These are phyloP conservation scores for Scopus umbretta DNA, from an alignment of 2,113 vertebrate genomes.

Conservation along the genomic window DNA sequence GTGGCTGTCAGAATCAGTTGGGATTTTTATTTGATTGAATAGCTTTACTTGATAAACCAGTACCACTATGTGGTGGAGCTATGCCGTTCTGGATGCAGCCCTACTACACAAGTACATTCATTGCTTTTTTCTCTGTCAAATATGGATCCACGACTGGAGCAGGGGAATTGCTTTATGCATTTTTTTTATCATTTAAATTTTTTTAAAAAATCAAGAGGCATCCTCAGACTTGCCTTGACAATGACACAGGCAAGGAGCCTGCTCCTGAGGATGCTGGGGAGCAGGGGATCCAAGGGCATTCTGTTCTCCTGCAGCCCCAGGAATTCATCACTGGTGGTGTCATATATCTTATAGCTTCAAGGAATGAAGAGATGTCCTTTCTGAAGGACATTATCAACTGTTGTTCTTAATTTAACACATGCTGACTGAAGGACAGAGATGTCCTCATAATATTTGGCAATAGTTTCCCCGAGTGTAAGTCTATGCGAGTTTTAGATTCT, in stretches of 20 bases:
- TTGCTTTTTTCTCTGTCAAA: neutral
- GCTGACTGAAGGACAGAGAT: neutral
- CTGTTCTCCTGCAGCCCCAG: conserved; percentile 5
- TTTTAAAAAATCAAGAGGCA: neutral
- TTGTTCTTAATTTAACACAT: conserved; percentile 38
- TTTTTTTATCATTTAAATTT: neutral
- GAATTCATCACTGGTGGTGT: conserved; percentile 57
- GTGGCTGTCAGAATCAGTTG: neutral
- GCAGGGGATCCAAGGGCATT: conserved; percentile 32
- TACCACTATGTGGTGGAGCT: neutral
- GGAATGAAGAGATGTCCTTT: conserved; percentile 16
- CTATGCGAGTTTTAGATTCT: neutral
- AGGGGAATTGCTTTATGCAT: neutral
- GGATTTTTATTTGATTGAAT: conserved; percentile 9
- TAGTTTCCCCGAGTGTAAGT: neutral
- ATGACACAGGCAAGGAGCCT: neutral
- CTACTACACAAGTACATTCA: rapidly evolving
- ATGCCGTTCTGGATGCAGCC: neutral
- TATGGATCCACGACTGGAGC: neutral
- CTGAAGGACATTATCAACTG: conserved; percentile 40
- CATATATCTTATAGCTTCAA: conserved; percentile 33
- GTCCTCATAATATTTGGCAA: neutral
- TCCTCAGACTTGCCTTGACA: neutral
- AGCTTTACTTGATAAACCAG: neutral
- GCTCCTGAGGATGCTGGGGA: neutral